phyloP scores from a whole-genome alignment of 2,113 vertebrate species.

The Mastomys coucha region DNA sequence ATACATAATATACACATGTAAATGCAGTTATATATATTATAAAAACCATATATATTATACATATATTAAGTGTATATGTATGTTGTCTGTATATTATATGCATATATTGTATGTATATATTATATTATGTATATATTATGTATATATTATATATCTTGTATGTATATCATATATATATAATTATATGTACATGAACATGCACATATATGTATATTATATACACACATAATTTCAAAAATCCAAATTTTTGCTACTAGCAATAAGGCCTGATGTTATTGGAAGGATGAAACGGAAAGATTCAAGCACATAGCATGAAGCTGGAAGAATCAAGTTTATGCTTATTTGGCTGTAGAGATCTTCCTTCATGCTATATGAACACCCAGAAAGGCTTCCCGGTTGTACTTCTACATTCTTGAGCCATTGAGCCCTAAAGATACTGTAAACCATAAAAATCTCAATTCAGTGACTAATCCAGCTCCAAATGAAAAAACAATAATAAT shows the following conservation, averaged over 20 bases:
- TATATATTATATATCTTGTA: no score
- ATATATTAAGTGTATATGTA: no score
- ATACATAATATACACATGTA: no score
- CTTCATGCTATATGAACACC: neutral
- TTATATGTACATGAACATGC: no score
- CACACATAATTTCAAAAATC: neutral
- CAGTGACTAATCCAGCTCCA: neutral
- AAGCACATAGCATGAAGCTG: neutral
- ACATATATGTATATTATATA: no score
- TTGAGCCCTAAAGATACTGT: neutral
- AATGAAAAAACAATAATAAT: neutral
- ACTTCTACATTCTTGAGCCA: neutral
- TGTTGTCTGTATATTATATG: no score
- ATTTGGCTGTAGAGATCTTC: neutral
- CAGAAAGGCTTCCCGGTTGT: neutral
- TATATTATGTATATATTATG: no score
- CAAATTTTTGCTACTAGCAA: neutral
- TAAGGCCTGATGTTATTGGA: neutral
- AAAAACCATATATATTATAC: no score
- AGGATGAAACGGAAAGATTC: neutral
- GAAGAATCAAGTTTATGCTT: neutral
- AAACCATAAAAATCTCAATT: neutral
- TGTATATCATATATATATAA: no score
- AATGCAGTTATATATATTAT: no score
- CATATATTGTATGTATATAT: no score